Conservation (phyloP, 1,140 invertebrate genomes). For the Steinernema feltiae region DNA sequence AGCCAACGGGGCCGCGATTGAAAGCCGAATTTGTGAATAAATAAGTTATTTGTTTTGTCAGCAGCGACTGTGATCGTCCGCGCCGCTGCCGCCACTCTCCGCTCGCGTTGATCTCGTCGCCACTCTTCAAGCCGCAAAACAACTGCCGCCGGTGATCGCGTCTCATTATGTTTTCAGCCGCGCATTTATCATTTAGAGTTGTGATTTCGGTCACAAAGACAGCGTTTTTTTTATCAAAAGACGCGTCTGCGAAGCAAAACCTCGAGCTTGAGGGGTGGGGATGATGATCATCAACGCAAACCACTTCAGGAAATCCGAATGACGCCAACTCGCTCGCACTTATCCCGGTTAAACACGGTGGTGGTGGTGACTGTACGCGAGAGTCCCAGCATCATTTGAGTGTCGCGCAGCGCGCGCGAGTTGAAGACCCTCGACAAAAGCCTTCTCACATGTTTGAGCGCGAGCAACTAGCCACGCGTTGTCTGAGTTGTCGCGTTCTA, state of each 20-base stretch:
- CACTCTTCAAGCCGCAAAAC: background rate
- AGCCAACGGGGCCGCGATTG: background rate
- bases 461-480: too few relatives aligned
- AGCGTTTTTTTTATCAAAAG: background rate
- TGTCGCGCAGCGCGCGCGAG: background rate
- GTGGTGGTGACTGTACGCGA: background rate
- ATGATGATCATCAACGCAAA: background rate
- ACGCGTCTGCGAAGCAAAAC: too few relatives aligned
- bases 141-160: background rate
- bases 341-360: background rate
- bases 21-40: background rate
- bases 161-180: background rate
- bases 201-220: background rate
- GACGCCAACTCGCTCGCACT: background rate
- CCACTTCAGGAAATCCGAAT: background rate
- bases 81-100: background rate
- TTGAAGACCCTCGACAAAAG: background rate
- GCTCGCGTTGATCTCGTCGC: too few relatives aligned
- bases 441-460: background rate
- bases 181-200: background rate
- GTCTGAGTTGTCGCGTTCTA: too few relatives aligned
- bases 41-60: conserved; percentile 7
- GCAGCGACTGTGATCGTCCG: background rate
- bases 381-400: background rate
- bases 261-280: too few relatives aligned